These are phyloP conservation scores for Cantharis rufa DNA, from an alignment of 2,888 invertebrate genomes.

Conservation along the genomic window DNA sequence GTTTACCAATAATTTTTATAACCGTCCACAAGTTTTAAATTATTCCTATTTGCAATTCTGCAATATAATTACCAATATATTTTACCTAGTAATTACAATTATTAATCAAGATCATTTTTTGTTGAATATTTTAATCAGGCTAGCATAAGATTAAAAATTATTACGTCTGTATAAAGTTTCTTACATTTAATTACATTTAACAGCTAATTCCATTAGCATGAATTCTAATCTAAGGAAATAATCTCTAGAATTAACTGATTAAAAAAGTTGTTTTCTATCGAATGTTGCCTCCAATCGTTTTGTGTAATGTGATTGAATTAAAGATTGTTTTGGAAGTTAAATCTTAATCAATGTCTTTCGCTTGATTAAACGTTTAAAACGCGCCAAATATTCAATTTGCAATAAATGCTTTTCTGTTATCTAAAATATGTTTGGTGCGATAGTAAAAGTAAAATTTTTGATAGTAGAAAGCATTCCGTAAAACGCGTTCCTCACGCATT, in stretches of 20 bases:
- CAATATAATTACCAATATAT: not conserved
- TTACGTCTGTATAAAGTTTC: not conserved
- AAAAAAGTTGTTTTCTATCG: slow-evolving; percentile 54
- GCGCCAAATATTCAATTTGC: slow-evolving; percentile 41
- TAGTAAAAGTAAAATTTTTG: not conserved
- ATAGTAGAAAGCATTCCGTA: too few species aligned
- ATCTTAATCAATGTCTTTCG: slow-evolving; percentile 56
- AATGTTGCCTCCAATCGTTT: slow-evolving; percentile 45
- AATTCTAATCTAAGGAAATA: slow-evolving; percentile 53
- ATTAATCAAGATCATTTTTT: not conserved
- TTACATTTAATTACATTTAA: slow-evolving; percentile 3
- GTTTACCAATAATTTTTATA: not conserved
- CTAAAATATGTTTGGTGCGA: not conserved
- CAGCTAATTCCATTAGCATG: slow-evolving; percentile 54
- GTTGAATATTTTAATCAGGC: not conserved
- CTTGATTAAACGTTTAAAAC: slow-evolving; percentile 49
- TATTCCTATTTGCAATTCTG: not conserved
- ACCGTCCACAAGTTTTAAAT: not conserved
- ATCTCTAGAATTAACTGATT: slow-evolving; percentile 56
- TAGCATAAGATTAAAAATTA: not conserved
- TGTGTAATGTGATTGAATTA: slow-evolving; percentile 56
- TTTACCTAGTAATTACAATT: not conserved
- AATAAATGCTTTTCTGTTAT: slow-evolving; percentile 40
- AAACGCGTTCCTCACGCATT: not conserved
- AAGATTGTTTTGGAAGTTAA: slow-evolving; percentile 54